Evolutionary conservation across 2,797 vertebrate species (phyloP).

Genomic region (Paramormyrops hopkinsi): DNA sequence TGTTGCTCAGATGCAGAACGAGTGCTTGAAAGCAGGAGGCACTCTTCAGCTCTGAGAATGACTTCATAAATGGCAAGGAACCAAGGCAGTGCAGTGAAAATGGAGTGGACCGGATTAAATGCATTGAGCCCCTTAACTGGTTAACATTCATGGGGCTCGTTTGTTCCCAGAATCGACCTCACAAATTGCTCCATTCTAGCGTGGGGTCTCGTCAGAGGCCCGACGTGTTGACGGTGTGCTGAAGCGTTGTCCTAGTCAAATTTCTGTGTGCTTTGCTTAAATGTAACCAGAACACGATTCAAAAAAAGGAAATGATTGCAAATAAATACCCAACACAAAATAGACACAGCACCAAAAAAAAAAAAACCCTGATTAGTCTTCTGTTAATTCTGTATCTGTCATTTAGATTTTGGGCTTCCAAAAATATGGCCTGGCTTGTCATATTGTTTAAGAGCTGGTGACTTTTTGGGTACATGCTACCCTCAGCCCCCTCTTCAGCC

Average conservation of each 20-base stretch:
- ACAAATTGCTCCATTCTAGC: neutral
- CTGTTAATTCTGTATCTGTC: neutral
- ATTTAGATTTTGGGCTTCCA: neutral
- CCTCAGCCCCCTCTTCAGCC: neutral
- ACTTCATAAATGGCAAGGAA: slow-evolving; percentile 13
- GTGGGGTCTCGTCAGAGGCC: neutral
- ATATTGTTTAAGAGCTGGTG: neutral
- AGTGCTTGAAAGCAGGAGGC: slow-evolving; percentile 47
- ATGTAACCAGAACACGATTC: neutral
- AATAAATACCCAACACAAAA: slow-evolving; percentile 8
- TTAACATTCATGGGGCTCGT: neutral
- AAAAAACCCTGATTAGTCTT: neutral
- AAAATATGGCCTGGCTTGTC: neutral
- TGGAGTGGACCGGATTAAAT: slow-evolving; percentile 8
- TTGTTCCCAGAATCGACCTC: neutral
- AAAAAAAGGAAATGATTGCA: neutral
- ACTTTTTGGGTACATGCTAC: neutral
- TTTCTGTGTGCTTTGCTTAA: neutral
- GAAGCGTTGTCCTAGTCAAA: neutral
- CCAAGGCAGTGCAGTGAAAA: slow-evolving; percentile 7
- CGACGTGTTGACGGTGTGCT: neutral
- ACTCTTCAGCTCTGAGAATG: neutral
- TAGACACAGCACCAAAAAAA: neutral
- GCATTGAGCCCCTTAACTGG: neutral
- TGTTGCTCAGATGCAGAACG: slow-evolving; percentile 35